Evolutionary conservation across 1,140 invertebrate species (phyloP), one percentile per base, ranked within the genome.

Genomic region (Pseudoatta argentina): DNA sequence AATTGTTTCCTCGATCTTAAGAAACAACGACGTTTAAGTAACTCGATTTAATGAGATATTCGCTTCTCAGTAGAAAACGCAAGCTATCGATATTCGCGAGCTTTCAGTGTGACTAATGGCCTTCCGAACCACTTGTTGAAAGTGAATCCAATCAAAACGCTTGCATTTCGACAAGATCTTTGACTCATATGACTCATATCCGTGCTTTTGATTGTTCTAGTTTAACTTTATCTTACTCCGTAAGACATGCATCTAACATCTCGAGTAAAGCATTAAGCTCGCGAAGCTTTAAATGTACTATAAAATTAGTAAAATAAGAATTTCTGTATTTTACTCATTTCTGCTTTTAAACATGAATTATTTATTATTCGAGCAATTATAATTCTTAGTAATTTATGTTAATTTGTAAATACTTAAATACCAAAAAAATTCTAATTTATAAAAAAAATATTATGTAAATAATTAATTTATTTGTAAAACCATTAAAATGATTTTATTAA

Each of bases 51-150:
- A 82, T 39, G 53, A 82, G 8, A 5, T 18, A 10, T 48, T 51
- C 5, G 14, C 67, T 73, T 72, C 53, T 82, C 53, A 8, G 12
- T 4, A 39, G 39, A 73, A n/a, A 61, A 82, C 14, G 53, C 27
- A 27, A 24, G 30, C 18, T 61, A 83, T 83, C 44, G 18, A 83
- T 73, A 83, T 75, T 73, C 39, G 79, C 24, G n/a, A 30, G 39
- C 24, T 82, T 30, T 72, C 55, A 44, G 21, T 14, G 7, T 27
- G 14, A 83, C 67, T 83, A 83, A 83, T 75, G 55, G 55, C 24
- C 39, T 44, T 2, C 21, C 24, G 18, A 83, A 75, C 67, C 79
- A 82, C 79, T 83, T 83, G 67, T 75, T 83, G 69, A 73, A 61
- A 83, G 34, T 12, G 24, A 75, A 83, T 75, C 7, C 18, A 59